phyloP scores from a whole-genome alignment of 2,888 invertebrate species.

The Brachycybe producta region DNA sequence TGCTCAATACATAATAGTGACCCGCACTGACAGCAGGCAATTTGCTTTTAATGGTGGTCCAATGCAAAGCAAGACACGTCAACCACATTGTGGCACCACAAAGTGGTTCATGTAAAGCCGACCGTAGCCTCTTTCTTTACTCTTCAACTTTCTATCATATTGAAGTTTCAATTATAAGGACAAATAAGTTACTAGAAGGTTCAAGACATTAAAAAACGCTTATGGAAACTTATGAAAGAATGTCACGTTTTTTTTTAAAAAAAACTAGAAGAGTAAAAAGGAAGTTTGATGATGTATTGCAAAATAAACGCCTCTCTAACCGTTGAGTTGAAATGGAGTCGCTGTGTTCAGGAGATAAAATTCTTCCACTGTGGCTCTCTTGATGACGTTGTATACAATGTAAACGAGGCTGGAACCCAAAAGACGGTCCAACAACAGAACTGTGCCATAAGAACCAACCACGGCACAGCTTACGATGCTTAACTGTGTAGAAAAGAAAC shows the following conservation, averaged over 20 bases:
- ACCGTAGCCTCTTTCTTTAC: too few relatives aligned
- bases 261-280: neutral
- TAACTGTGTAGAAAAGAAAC: constrained; percentile 33
- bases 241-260: neutral
- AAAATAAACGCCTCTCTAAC: constrained; percentile 35
- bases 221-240: constrained; percentile 4
- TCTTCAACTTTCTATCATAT: too few relatives aligned
- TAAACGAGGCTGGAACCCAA: constrained; percentile 52
- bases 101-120: too few relatives aligned
- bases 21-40: too few relatives aligned
- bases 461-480: constrained; percentile 50
- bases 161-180: neutral
- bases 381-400: constrained; percentile 51
- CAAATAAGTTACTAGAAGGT: neutral
- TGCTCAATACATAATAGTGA: too few relatives aligned
- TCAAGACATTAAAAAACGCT: too few relatives aligned
- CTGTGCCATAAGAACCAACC: constrained; percentile 49
- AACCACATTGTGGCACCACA: too few relatives aligned
- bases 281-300: neutral
- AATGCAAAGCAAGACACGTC: too few relatives aligned
- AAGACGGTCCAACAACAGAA: constrained; percentile 50
- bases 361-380: constrained; percentile 46
- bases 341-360: constrained; percentile 46
- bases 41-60: too few relatives aligned
- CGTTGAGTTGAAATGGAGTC: constrained; percentile 47